These are phyloP conservation scores for Penaeus monodon DNA, from an alignment of 2,888 invertebrate genomes.

Conservation along the genomic window DNA sequence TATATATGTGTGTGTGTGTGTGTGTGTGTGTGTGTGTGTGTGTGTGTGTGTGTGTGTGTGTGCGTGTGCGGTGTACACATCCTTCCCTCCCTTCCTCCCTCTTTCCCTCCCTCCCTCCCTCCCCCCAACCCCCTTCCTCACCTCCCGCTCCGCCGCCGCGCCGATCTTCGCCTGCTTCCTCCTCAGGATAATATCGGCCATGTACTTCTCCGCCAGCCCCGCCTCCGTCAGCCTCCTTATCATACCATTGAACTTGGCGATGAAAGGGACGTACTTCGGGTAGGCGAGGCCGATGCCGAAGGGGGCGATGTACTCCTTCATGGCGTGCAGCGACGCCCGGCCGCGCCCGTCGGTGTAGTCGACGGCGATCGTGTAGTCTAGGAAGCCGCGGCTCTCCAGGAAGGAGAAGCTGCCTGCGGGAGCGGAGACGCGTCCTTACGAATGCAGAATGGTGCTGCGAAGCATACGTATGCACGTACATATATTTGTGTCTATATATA, in stretches of 20 bases:
- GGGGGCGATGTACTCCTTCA: conserved; percentile 58
- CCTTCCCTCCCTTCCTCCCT: not conserved
- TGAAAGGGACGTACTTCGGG: conserved; percentile 57
- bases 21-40: conserved; percentile 29
- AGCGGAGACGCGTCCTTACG: not conserved
- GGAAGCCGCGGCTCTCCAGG: conserved; percentile 48
- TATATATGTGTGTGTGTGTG: not conserved
- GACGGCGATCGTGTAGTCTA: conserved; percentile 56
- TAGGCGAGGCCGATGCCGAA: conserved; percentile 56
- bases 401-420: conserved; percentile 46
- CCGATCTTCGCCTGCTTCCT: conserved; percentile 38
- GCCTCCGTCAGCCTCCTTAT: conserved; percentile 55
- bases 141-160: not conserved
- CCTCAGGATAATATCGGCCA: conserved; percentile 42
- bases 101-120: too few relatives aligned
- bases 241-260: conserved; percentile 47
- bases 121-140: not conserved
- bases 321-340: conserved; percentile 30
- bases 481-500: conserved; percentile 14
- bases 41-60: conserved; percentile 38
- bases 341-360: conserved; percentile 42
- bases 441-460: too few relatives aligned
- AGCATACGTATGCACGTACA: not conserved
- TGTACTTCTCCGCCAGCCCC: conserved; percentile 47
- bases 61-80: conserved; percentile 30